Conservation (phyloP, 2,797 vertebrate species). For the Melanogrammus aeglefinus region DNA sequence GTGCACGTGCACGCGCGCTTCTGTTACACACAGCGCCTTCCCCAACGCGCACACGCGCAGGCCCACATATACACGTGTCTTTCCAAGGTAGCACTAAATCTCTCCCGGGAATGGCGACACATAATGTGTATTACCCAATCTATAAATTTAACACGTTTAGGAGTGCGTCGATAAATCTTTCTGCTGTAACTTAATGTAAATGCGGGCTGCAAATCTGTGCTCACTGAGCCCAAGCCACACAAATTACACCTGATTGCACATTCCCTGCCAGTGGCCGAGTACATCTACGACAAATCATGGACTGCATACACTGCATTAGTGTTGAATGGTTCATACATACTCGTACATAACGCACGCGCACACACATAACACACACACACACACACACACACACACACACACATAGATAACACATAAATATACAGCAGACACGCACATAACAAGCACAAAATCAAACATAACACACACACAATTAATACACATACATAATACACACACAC, state of each 20-base stretch:
- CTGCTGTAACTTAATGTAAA: slow-evolving; percentile 4
- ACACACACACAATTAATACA: too few species aligned
- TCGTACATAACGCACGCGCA: too few species aligned
- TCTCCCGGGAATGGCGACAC: not conserved
- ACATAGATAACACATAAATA: too few species aligned
- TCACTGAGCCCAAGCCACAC: not conserved
- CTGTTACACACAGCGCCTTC: not conserved
- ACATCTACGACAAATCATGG: not conserved
- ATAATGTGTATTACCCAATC: slow-evolving; percentile 2
- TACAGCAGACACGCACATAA: too few species aligned
- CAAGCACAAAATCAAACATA: too few species aligned
- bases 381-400: too few species aligned
- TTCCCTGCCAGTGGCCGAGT: not conserved
- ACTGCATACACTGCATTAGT: not conserved
- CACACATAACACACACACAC: too few species aligned
- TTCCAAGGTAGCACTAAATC: not conserved
- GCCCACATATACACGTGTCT: not conserved
- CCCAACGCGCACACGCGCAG: not conserved
- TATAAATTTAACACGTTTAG: slow-evolving; percentile 4
- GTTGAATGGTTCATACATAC: not conserved
- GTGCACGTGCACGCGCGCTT: not conserved
- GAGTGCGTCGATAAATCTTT: not conserved
- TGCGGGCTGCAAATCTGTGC: not conserved
- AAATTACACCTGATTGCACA: slow-evolving; percentile 3
- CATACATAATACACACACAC: too few species aligned